Conservation (phyloP, 2,797 vertebrate species). For the Alcedo atthis region DNA sequence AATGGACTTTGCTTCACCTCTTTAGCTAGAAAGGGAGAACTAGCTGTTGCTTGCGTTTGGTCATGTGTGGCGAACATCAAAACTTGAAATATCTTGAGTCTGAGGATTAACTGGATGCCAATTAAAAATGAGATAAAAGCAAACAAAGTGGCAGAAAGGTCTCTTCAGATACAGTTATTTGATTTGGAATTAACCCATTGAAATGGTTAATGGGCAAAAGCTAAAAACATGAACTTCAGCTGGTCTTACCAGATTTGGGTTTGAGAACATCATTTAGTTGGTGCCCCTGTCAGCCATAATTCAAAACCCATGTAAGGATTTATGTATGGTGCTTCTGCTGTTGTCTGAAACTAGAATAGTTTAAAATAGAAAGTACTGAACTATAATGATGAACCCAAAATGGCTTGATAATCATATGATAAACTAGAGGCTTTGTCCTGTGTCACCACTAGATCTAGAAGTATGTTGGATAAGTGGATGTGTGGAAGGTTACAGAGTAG, state of each 20-base stretch:
- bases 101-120: neutral
- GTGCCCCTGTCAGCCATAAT: neutral
- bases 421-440: neutral
- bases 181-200: neutral
- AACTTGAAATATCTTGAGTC: neutral
- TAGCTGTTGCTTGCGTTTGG: conserved; percentile 1
- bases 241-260: neutral
- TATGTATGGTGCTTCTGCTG: neutral
- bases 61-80: neutral
- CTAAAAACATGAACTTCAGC: neutral
- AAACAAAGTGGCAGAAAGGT: neutral
- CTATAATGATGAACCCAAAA: neutral
- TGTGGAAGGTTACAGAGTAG: neutral
- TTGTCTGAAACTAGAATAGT: neutral
- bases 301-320: neutral
- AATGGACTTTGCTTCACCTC: neutral
- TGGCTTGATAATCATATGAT: neutral
- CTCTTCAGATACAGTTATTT: neutral
- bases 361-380: neutral
- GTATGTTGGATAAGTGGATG: neutral
- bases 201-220: neutral
- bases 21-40: neutral
- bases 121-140: neutral
- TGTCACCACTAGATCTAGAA: neutral
- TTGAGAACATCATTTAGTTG: neutral